Evolutionary conservation across 2,888 invertebrate species (phyloP).

Genomic region (Criorhina ranunculi): DNA sequence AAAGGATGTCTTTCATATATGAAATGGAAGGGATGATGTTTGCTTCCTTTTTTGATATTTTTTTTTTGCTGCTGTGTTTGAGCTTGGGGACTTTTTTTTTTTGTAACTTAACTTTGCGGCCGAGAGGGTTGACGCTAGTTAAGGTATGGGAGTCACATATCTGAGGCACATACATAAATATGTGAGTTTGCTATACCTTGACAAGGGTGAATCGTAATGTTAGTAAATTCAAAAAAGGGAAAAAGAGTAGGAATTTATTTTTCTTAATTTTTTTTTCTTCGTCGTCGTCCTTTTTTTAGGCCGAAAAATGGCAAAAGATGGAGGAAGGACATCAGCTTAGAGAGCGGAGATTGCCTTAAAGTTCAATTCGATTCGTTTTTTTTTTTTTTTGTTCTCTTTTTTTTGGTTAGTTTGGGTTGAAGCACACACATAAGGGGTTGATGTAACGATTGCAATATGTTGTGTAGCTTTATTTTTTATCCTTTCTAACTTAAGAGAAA

Average conservation of each 20-base stretch:
- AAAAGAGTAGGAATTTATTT: conserved; percentile 59
- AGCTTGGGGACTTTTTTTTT: conserved; percentile 42
- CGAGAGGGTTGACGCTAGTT: conserved; percentile 71
- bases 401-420: conserved; percentile 42
- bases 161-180: conserved; percentile 55
- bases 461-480: conserved; percentile 59
- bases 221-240: conserved; percentile 55
- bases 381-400: too few species aligned
- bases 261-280: conserved; percentile 63
- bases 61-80: conserved; percentile 12
- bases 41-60: conserved; percentile 44
- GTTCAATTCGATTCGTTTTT: conserved; percentile 52
- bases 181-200: conserved; percentile 59
- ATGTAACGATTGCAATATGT: conserved; percentile 73
- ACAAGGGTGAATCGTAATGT: conserved; percentile 70
- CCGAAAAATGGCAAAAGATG: conserved; percentile 46
- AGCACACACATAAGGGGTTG: conserved; percentile 68
- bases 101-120: conserved; percentile 68
- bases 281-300: conserved; percentile 45
- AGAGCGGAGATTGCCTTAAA: conserved; percentile 59
- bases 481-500: conserved; percentile 48
- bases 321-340: conserved; percentile 21
- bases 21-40: conserved; percentile 69
- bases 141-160: conserved; percentile 64
- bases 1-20: conserved; percentile 68